phyloP scores from a whole-genome alignment of 2,113 vertebrate species.

The Haliaeetus leucogaster region DNA sequence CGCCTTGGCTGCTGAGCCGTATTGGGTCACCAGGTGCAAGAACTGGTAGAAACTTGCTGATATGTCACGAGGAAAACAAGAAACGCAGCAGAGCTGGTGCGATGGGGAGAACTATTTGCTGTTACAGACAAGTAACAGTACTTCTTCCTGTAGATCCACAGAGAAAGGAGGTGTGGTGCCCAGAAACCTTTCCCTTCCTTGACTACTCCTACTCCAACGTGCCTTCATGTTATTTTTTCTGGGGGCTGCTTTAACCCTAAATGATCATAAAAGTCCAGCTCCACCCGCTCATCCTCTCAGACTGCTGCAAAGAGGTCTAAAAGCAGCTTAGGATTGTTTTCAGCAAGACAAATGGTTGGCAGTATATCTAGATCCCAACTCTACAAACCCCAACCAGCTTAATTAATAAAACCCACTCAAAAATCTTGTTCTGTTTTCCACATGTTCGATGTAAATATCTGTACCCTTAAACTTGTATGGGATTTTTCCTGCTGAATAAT shows the following conservation, averaged over 20 bases:
- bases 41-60: not conserved
- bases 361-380: not conserved
- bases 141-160: not conserved
- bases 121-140: not conserved
- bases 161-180: not conserved
- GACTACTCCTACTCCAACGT: not conserved
- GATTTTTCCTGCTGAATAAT: not conserved
- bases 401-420: not conserved
- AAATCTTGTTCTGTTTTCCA: not conserved
- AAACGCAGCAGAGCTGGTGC: fast-evolving
- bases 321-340: not conserved
- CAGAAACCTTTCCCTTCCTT: not conserved
- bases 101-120: not conserved
- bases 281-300: fast-evolving
- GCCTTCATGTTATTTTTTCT: not conserved
- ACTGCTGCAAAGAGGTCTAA: not conserved
- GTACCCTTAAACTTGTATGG: not conserved
- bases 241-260: not conserved
- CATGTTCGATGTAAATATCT: not conserved
- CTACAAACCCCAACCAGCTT: not conserved
- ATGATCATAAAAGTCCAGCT: not conserved
- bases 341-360: not conserved
- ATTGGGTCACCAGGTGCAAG: not conserved
- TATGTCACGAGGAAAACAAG: not conserved
- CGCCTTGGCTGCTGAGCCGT: not conserved